Percentiles rank a stretch among this genome's conserved stretches.
phyloP scores from a whole-genome alignment of 2,113 vertebrate species.

The Mirounga angustirostris region DNA sequence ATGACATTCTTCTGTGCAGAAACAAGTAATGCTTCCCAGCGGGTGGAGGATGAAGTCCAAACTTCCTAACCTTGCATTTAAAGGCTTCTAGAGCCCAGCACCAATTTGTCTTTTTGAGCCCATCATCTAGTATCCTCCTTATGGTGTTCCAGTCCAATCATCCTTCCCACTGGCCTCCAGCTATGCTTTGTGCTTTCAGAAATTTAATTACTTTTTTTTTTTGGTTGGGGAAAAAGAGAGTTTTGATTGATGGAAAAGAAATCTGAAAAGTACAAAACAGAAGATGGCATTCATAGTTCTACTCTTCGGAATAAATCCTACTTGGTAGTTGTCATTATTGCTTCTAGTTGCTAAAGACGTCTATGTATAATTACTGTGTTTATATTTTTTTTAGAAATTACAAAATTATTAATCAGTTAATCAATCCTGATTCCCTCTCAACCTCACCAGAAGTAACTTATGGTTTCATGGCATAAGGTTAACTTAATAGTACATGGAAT shows the following conservation, averaged over 20 bases:
- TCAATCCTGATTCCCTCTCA: not conserved
- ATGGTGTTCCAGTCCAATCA: not conserved
- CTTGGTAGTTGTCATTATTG: not conserved
- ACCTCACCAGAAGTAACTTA: not conserved
- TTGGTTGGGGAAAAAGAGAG: not conserved
- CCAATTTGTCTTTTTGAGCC: slow-evolving; percentile 18
- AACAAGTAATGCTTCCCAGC: slow-evolving; percentile 1
- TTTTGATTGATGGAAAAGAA: slow-evolving; percentile 2
- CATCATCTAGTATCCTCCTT: not conserved
- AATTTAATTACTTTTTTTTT: not conserved
- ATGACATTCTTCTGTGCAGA: not conserved
- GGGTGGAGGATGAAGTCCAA: not conserved
- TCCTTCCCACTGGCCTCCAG: not conserved
- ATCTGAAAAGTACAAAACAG: not conserved
- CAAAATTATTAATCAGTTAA: not conserved
- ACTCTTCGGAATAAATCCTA: not conserved
- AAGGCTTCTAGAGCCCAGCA: not conserved
- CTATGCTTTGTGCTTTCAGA: not conserved
- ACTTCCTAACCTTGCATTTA: slow-evolving; percentile 48
- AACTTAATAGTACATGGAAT: not conserved
- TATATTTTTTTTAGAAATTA: not conserved
- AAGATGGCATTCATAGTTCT: not conserved
- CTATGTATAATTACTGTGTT: not conserved
- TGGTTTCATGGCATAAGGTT: not conserved
- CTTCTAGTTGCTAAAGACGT: not conserved